phyloP scores from a whole-genome alignment of 2,888 invertebrate species.

The Cloeon dipterum region DNA sequence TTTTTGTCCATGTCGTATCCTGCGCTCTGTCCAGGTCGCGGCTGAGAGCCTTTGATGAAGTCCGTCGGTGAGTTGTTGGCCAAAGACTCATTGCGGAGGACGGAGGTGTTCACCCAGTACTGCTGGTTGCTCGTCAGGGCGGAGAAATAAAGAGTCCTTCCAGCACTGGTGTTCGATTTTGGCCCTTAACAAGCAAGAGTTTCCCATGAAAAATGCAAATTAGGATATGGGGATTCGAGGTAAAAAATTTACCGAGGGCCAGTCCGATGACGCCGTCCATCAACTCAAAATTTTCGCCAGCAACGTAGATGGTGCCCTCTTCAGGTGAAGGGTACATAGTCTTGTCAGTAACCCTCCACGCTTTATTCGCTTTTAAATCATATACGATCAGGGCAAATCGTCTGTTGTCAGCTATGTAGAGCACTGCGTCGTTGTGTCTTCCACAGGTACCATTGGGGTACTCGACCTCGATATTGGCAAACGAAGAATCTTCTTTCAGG shows the following conservation, averaged over 20 bases:
- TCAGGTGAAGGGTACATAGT: conserved; percentile 73
- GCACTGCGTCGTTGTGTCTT: conserved; percentile 21
- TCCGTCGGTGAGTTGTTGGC: neutral
- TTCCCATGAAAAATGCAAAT: no score
- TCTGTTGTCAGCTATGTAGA: conserved; percentile 61
- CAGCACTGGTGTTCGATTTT: no score
- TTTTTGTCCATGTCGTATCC: conserved; percentile 14
- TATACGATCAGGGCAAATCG: conserved; percentile 40
- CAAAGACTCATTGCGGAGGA: neutral
- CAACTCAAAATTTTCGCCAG: conserved; percentile 38
- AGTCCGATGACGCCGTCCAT: conserved; percentile 54
- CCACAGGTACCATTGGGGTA: neutral
- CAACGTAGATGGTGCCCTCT: conserved; percentile 47
- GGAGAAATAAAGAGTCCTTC: conserved; percentile 51
- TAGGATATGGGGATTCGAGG: no score
- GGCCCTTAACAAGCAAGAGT: no score
- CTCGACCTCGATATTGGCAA: neutral
- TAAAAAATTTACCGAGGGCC: conserved; percentile 25
- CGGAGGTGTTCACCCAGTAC: conserved; percentile 28
- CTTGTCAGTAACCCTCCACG: conserved; percentile 60
- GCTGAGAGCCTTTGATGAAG: conserved; percentile 5
- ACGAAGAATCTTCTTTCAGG: neutral
- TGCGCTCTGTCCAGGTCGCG: conserved; percentile 12
- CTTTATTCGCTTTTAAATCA: conserved; percentile 47
- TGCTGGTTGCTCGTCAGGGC: conserved; percentile 40